Conservation (phyloP, 2,797 vertebrate species). For the Lacerta agilis region DNA sequence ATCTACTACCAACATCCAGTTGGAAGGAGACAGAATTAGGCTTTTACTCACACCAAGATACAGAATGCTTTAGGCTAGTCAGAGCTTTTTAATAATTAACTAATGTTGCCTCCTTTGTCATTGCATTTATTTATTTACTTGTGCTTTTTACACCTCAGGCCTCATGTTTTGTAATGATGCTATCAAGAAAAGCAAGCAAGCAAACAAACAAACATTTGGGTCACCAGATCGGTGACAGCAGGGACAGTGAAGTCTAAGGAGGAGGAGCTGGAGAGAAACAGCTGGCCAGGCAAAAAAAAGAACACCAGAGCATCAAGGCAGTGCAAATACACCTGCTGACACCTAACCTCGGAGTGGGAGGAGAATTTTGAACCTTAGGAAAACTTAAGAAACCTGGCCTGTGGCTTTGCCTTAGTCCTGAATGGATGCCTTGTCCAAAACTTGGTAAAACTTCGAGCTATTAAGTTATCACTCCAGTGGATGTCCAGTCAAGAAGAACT, state of each 20-base stretch:
- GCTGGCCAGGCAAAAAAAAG: no score
- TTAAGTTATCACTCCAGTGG: fast-evolving
- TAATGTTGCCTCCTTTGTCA: background rate
- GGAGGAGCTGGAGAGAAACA: no score
- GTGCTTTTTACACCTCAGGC: no score
- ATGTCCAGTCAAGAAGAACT: background rate
- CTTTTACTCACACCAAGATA: background rate
- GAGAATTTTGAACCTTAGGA: background rate
- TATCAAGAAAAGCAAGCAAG: background rate
- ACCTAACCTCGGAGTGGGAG: no score
- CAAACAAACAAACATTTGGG: background rate
- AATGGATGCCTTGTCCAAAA: background rate
- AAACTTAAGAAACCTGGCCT: background rate
- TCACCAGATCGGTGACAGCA: background rate
- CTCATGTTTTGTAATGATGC: background rate
- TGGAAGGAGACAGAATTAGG: background rate
- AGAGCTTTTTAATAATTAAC: background rate
- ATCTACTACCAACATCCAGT: background rate
- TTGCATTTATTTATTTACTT: background rate
- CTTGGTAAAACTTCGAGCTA: background rate
- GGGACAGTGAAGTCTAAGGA: background rate
- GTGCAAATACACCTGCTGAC: background rate
- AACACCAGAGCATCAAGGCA: no score
- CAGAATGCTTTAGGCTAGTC: background rate
- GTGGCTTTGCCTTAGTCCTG: background rate